Percentiles rank a stretch among this genome's conserved stretches.
phyloP scores from a whole-genome alignment of 2,113 vertebrate genomes.

The Bubo bubo region DNA sequence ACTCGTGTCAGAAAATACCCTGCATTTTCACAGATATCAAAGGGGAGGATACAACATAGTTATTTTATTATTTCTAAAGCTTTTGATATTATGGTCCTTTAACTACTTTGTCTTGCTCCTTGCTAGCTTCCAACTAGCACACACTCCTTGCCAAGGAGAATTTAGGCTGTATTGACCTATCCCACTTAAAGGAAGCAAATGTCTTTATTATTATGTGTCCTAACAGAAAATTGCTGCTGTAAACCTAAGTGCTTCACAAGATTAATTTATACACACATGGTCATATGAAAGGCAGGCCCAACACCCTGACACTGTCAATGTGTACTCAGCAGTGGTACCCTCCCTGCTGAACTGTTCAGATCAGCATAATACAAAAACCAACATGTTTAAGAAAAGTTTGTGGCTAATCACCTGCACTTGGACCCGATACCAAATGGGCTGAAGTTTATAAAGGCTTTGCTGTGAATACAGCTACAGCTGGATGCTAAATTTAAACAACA shows the following conservation, averaged over 20 bases:
- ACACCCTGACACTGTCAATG: neutral
- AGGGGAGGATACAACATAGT: neutral
- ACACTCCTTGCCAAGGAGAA: neutral
- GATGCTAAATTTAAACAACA: neutral
- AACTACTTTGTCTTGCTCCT: neutral
- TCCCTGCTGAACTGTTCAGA: neutral
- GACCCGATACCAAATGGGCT: neutral
- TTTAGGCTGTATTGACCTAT: neutral
- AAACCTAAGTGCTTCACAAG: neutral
- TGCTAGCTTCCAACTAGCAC: neutral
- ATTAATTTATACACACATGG: neutral
- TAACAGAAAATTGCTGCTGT: neutral
- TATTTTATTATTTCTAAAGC: neutral
- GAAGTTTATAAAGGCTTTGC: neutral
- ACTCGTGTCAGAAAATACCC: neutral
- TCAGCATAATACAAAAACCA: fast-evolving
- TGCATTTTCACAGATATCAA: neutral
- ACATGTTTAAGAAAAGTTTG: neutral
- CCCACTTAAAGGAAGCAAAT: neutral
- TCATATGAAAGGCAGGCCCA: neutral
- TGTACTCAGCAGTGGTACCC: neutral
- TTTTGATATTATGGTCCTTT: neutral
- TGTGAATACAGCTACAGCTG: neutral
- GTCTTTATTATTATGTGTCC: neutral
- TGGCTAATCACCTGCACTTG: neutral